Percentiles rank a stretch among this genome's conserved stretches.
phyloP scores from a whole-genome alignment of 2,888 invertebrate genomes.

The Pogonocherus hispidulus region DNA sequence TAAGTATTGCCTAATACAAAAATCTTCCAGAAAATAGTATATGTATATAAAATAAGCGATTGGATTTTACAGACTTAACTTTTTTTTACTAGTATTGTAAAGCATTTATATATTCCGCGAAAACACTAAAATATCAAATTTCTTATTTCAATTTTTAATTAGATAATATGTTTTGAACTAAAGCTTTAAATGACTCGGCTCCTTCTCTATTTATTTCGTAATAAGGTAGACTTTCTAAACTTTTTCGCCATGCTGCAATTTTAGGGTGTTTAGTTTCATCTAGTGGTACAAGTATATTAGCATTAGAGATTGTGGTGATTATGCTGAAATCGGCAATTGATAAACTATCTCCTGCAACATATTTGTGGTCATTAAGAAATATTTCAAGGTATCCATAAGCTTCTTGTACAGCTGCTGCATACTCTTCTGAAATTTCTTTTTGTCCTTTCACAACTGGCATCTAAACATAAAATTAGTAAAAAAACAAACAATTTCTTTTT shows the following conservation, averaged over 20 bases:
- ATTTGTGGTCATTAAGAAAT: conserved; percentile 5
- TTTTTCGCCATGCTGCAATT: background rate
- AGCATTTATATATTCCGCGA: no score
- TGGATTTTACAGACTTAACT: no score
- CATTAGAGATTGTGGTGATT: conserved; percentile 5
- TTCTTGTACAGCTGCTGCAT: background rate
- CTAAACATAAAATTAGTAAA: background rate
- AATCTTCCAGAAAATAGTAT: no score
- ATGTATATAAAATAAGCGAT: no score
- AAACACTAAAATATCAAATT: no score
- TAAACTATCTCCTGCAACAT: conserved; percentile 7
- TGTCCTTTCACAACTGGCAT: background rate
- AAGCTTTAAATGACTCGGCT: background rate
- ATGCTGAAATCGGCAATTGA: conserved; percentile 20
- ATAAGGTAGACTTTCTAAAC: background rate
- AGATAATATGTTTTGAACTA: background rate
- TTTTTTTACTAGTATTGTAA: no score
- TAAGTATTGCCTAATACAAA: no score
- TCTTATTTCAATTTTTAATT: no score
- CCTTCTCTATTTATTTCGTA: conserved; percentile 2
- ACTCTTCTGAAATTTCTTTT: background rate
- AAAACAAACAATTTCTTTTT: no score
- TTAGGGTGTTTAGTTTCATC: background rate
- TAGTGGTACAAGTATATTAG: background rate
- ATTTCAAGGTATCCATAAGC: background rate